phyloP scores from a whole-genome alignment of 2,888 invertebrate genomes.

The Mechanitis mazaeus region DNA sequence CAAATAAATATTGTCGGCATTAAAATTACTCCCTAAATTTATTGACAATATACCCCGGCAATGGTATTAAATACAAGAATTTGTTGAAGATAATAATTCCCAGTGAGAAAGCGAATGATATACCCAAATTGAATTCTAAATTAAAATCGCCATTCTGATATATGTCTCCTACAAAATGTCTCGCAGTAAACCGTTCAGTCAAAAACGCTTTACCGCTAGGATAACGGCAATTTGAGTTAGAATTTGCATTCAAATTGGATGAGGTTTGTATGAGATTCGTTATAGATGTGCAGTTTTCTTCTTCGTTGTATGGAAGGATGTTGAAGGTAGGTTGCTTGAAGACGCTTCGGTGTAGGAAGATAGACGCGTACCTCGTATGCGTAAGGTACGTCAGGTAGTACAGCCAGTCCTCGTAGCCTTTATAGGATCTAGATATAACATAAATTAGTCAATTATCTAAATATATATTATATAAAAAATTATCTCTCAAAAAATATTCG shows the following conservation, averaged over 20 bases:
- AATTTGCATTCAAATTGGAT: slow-evolving; percentile 63
- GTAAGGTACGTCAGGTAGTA: slow-evolving; percentile 87
- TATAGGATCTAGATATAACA: slow-evolving; percentile 79
- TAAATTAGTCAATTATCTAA: slow-evolving; percentile 3
- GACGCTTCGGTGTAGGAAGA: slow-evolving; percentile 83
- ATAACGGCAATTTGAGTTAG: slow-evolving; percentile 80
- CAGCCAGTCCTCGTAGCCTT: slow-evolving; percentile 88
- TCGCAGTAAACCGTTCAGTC: slow-evolving; percentile 81
- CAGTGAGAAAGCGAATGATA: slow-evolving; percentile 88
- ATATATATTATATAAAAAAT: too few relatives aligned
- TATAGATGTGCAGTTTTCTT: slow-evolving; percentile 75
- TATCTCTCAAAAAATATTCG: background rate
- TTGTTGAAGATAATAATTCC: slow-evolving; percentile 89
- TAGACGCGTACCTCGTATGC: slow-evolving; percentile 87
- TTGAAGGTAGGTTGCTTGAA: slow-evolving; percentile 78
- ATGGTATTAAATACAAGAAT: slow-evolving; percentile 88
- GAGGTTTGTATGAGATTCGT: slow-evolving; percentile 75
- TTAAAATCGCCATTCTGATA: slow-evolving; percentile 79
- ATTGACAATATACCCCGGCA: slow-evolving; percentile 89
- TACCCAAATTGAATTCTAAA: slow-evolving; percentile 86
- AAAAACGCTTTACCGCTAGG: slow-evolving; percentile 83
- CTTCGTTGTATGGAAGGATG: slow-evolving; percentile 69
- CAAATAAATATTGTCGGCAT: too few relatives aligned
- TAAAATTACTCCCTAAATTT: slow-evolving; percentile 84
- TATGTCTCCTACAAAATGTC: slow-evolving; percentile 72